These are phyloP conservation scores for Orchesella flavescens DNA, from an alignment of 2,888 invertebrate species.

Conservation along the genomic window DNA sequence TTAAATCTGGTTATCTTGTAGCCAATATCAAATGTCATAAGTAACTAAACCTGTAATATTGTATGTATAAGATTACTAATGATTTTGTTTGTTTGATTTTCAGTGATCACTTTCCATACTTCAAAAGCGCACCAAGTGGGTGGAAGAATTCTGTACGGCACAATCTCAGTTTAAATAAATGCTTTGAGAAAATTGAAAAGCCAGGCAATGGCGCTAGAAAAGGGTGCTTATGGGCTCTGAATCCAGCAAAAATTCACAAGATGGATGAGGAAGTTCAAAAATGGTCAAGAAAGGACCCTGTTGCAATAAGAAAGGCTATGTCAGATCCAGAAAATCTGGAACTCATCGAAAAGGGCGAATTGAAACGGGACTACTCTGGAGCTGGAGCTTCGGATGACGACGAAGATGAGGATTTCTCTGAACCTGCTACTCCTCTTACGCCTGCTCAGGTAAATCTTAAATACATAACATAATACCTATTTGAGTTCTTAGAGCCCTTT, in stretches of 20 bases:
- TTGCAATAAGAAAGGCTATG: constrained; percentile 94
- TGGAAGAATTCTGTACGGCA: constrained; percentile 99
- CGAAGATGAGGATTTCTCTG: constrained; percentile 78
- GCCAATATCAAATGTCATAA: no score
- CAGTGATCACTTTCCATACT: constrained; percentile 98
- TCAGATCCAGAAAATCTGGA: constrained; percentile 91
- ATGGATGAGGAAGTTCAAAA: constrained; percentile 99
- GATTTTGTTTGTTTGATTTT: constrained; percentile 50
- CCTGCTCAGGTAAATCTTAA: constrained; percentile 65
- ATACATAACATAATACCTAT: neutral
- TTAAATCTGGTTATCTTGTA: neutral
- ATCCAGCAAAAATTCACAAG: constrained; percentile 93
- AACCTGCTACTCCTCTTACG: constrained; percentile 68
- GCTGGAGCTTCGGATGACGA: constrained; percentile 75
- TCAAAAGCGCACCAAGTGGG: constrained; percentile 97
- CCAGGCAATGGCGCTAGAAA: constrained; percentile 87
- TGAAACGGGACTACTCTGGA: constrained; percentile 81
- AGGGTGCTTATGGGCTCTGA: constrained; percentile 90
- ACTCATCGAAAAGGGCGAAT: constrained; percentile 87
- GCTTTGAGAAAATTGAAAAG: constrained; percentile 98
- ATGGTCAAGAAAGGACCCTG: constrained; percentile 96
- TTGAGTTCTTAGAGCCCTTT: neutral
- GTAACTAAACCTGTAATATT: neutral
- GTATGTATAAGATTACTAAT: constrained; percentile 2
- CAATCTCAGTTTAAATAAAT: constrained; percentile 96